Percentiles rank a stretch among this genome's conserved stretches.
Conservation (phyloP, 2,888 invertebrate genomes). For the Drosophila engyochracea region DNA sequence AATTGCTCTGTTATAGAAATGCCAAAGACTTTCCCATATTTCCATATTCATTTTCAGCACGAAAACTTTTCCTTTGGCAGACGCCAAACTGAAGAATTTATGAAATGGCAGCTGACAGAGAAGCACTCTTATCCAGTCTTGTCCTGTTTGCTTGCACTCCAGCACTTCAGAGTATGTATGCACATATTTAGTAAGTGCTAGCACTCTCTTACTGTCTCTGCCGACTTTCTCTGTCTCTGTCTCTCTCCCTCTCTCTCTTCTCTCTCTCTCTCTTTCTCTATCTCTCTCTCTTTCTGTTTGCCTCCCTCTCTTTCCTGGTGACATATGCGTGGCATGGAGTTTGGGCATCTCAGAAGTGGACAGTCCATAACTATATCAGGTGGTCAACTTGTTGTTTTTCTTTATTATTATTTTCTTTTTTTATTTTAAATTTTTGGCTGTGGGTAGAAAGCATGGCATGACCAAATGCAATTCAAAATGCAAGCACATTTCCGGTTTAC, state of each 20-base stretch:
- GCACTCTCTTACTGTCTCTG: not conserved
- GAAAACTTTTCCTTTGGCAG: not conserved
- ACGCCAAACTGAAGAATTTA: constrained; percentile 26
- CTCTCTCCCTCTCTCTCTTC: not conserved
- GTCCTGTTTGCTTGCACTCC: constrained; percentile 6
- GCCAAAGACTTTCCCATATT: constrained; percentile 28
- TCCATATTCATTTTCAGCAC: constrained; percentile 28
- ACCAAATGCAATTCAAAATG: constrained; percentile 71
- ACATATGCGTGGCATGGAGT: not conserved
- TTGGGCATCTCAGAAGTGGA: constrained; percentile 8
- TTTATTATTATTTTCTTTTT: not conserved
- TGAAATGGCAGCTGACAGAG: constrained; percentile 9
- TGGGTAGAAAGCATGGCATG: constrained; percentile 8
- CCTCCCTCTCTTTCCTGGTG: not conserved
- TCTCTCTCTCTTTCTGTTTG: not conserved
- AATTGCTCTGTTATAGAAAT: constrained; percentile 26
- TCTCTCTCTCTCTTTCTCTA: not conserved
- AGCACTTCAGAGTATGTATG: constrained; percentile 15
- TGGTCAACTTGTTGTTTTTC: constrained; percentile 20
- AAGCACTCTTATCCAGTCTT: not conserved
- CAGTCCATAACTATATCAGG: constrained; percentile 33
- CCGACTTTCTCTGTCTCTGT: not conserved
- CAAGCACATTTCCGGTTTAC: constrained; percentile 77
- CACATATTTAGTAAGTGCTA: constrained; percentile 44
- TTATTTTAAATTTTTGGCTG: constrained; percentile 2